These are phyloP conservation scores for Phenganax stokvisi DNA, from an alignment of 92 coral and sea anemone species.

Conservation along the genomic window DNA sequence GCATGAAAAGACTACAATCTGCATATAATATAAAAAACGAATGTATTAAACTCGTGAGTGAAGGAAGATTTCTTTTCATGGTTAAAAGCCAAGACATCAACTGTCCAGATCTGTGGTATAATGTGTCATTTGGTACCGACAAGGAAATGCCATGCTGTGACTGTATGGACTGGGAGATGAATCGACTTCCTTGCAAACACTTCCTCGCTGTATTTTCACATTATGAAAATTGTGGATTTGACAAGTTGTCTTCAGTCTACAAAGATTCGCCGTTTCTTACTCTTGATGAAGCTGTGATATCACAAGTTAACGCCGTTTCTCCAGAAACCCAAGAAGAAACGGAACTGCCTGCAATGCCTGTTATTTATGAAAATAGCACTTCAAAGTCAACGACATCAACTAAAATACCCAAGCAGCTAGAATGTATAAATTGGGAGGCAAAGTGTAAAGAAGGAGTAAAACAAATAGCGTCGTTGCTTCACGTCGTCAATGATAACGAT, in stretches of 20 bases:
- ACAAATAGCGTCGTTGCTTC: conserved; percentile 23
- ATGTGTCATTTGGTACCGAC: conserved; percentile 40
- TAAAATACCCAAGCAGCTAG: background rate
- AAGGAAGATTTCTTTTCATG: conserved; percentile 2
- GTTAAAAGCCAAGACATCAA: conserved; percentile 35
- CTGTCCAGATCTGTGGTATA: conserved; percentile 12
- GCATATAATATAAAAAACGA: conserved; percentile 20
- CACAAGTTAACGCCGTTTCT: conserved; percentile 1
- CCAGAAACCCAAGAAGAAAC: background rate
- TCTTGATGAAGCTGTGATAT: conserved; percentile 30
- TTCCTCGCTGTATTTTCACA: conserved; percentile 38
- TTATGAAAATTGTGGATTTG: conserved; percentile 35
- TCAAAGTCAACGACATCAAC: background rate
- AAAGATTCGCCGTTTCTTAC: conserved; percentile 43
- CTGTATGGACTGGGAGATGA: conserved; percentile 46
- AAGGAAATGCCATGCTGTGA: conserved; percentile 34
- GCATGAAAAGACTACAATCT: conserved; percentile 29
- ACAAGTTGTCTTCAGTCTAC: conserved; percentile 35
- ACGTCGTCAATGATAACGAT: conserved; percentile 34
- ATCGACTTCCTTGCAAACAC: conserved; percentile 56
- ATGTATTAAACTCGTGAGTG: conserved; percentile 19
- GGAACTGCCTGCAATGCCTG: background rate
- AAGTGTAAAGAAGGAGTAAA: conserved; percentile 43
- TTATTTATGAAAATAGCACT: conserved; percentile 17
- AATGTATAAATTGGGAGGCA: conserved; percentile 23